Evolutionary conservation across 53 echinoderm and acorn worm species (phyloP).

Genomic region (Echinometra lucunter): DNA sequence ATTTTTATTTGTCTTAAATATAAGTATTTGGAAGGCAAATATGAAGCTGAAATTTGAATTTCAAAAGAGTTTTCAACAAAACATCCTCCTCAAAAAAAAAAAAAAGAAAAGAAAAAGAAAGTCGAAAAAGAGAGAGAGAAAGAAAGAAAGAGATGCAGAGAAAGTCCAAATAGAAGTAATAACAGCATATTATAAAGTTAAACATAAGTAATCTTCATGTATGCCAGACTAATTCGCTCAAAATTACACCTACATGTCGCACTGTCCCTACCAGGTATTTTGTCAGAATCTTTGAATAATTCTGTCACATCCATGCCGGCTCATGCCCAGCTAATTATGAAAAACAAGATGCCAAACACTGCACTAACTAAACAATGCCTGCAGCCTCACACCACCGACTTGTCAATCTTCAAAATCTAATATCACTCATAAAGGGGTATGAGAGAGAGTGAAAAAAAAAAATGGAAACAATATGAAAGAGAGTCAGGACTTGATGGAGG

Average conservation of each 20-base stretch:
- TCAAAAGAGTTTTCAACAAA: too few relatives aligned
- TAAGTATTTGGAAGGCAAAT: too few relatives aligned
- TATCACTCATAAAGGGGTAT: constrained; percentile 60
- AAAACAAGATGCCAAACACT: constrained; percentile 65
- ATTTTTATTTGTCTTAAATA: too few relatives aligned
- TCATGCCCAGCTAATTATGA: constrained; percentile 70
- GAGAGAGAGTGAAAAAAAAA: constrained; percentile 40
- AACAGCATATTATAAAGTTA: constrained; percentile 50
- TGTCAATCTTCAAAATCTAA: constrained; percentile 73
- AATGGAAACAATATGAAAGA: constrained; percentile 59
- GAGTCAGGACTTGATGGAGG: background rate
- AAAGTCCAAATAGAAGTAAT: background rate
- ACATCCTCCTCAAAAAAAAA: background rate
- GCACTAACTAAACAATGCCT: constrained; percentile 69
- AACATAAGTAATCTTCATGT: constrained; percentile 10
- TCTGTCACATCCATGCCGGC: constrained; percentile 63
- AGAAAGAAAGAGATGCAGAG: background rate
- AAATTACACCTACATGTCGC: constrained; percentile 41
- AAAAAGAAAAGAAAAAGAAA: background rate
- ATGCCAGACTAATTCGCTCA: background rate
- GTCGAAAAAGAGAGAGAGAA: background rate
- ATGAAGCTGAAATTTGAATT: too few relatives aligned
- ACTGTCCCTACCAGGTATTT: constrained; percentile 58
- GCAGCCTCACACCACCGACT: background rate
- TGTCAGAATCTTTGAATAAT: constrained; percentile 52